A percentile compares a stretch with the other conserved stretches of the same genome.
Evolutionary conservation across 2,113 vertebrate genomes (phyloP).

Genomic region (Monopterus albus): DNA sequence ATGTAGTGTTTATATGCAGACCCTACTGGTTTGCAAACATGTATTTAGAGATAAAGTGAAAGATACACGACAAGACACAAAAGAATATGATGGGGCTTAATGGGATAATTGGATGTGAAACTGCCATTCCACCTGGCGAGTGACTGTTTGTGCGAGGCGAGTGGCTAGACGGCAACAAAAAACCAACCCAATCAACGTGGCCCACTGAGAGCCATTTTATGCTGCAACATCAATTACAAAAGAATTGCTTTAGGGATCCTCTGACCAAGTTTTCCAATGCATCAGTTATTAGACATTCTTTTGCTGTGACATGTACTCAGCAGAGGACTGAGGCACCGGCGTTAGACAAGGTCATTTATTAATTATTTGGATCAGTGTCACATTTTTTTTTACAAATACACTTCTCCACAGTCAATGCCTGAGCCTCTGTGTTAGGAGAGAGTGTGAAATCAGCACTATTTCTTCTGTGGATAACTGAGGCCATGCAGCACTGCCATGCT

Average conservation of each 20-base stretch:
- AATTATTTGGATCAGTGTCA: slow-evolving; percentile 68
- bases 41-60: slow-evolving; percentile 17
- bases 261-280: slow-evolving; percentile 68
- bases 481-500: neutral
- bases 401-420: slow-evolving; percentile 23
- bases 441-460: slow-evolving; percentile 37
- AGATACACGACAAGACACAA: slow-evolving; percentile 22
- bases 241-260: slow-evolving; percentile 77
- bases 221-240: slow-evolving; percentile 78
- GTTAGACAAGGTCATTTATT: slow-evolving; percentile 72
- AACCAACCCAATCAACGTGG: slow-evolving; percentile 70
- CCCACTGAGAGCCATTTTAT: slow-evolving; percentile 74
- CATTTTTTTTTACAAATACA: slow-evolving; percentile 59
- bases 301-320: slow-evolving; percentile 78
- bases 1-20: slow-evolving; percentile 17
- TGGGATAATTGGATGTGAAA: slow-evolving; percentile 72
- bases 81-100: slow-evolving; percentile 44
- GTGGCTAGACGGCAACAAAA: slow-evolving; percentile 57
- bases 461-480: slow-evolving; percentile 17
- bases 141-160: slow-evolving; percentile 53
- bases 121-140: slow-evolving; percentile 65
- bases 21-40: neutral
- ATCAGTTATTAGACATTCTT: slow-evolving; percentile 78
- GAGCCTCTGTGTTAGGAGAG: slow-evolving; percentile 12
- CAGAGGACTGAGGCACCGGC: slow-evolving; percentile 63